A percentile compares a stretch with the other conserved stretches of the same genome.
These are phyloP conservation scores for Idaea aversata DNA, from an alignment of 2,888 invertebrate genomes.

Conservation along the genomic window DNA sequence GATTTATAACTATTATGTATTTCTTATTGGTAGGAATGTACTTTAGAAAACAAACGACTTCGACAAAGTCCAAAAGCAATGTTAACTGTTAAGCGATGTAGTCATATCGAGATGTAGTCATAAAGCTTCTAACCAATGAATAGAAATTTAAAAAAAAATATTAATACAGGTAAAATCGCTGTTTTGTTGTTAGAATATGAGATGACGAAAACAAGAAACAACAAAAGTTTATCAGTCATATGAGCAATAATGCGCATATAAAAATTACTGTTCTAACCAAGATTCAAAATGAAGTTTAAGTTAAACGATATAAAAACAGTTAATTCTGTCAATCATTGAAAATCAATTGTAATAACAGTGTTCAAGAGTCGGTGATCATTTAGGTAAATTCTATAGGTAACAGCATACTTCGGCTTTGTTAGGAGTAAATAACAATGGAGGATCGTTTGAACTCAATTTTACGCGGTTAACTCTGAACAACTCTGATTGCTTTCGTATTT, in stretches of 20 bases:
- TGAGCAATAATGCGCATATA: neutral
- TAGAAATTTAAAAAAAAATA: too few relatives aligned
- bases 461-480: neutral
- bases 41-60: too few relatives aligned
- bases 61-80: too few relatives aligned
- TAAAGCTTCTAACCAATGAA: too few relatives aligned
- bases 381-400: neutral
- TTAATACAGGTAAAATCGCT: too few relatives aligned
- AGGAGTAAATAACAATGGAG: neutral
- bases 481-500: neutral
- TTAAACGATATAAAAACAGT: neutral
- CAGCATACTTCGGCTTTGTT: neutral
- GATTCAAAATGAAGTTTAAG: neutral
- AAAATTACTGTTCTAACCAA: neutral
- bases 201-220: too few relatives aligned
- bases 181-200: too few relatives aligned
- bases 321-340: slow-evolving; percentile 1
- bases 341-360: neutral
- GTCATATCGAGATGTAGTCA: too few relatives aligned
- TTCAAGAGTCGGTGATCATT: neutral
- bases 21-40: too few relatives aligned
- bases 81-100: too few relatives aligned
- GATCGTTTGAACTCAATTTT: neutral
- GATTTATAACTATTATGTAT: too few relatives aligned
- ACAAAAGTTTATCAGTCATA: too few relatives aligned